phyloP scores from a whole-genome alignment of 1,140 invertebrate species.

The Asbolus verrucosus region DNA sequence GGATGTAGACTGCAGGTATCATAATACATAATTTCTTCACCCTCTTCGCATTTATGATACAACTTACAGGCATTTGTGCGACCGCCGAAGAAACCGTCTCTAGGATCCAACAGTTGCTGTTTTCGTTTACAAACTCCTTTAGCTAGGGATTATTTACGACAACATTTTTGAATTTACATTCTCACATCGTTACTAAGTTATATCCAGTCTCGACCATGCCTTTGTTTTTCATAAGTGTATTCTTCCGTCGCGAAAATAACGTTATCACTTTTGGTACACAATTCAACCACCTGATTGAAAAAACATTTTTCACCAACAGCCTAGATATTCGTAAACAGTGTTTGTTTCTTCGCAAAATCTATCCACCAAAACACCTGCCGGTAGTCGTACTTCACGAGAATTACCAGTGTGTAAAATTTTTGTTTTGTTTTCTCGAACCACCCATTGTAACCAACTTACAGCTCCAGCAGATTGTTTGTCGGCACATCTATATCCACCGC shows the following conservation, averaged over 20 bases:
- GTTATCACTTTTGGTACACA: background rate
- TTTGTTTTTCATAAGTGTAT: background rate
- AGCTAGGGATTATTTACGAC: background rate
- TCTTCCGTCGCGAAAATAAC: background rate
- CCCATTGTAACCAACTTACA: background rate
- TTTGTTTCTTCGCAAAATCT: conserved; percentile 15
- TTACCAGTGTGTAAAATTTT: conserved; percentile 6
- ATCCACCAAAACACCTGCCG: background rate
- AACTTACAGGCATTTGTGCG: conserved; percentile 29
- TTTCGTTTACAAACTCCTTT: background rate
- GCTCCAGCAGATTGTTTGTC: conserved; percentile 1
- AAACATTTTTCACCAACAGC: conserved; percentile 28
- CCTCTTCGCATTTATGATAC: conserved; percentile 27
- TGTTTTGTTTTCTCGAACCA: background rate
- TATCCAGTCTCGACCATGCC: background rate
- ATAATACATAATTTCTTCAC: conserved; percentile 61
- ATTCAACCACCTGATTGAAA: background rate
- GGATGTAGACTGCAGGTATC: conserved; percentile 63
- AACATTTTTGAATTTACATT: background rate
- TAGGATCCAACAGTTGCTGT: background rate
- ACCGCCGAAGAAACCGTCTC: conserved; percentile 42
- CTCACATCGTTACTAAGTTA: conserved; percentile 9
- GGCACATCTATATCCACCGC: background rate
- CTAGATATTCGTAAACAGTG: conserved; percentile 18
- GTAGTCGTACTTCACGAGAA: background rate